Evolutionary conservation across 2,888 invertebrate species (phyloP).

Genomic region (Eumerus sabulonum): DNA sequence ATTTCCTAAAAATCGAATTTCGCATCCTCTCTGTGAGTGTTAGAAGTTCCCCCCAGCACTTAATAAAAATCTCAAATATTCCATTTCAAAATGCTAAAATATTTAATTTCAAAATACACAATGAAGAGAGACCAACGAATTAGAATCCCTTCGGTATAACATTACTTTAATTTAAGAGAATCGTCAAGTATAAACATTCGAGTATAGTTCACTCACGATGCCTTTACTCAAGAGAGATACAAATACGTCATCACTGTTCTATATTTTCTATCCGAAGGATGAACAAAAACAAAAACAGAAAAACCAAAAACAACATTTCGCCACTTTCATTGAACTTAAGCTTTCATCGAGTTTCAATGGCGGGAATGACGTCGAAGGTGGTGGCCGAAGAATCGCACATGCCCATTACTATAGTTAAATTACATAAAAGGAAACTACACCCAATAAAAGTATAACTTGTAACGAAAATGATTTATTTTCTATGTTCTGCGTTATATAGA

Average conservation of each 20-base stretch:
- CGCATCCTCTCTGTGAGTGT: too few species aligned
- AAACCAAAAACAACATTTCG: constrained; percentile 20
- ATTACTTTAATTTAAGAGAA: constrained; percentile 34
- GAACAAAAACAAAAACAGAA: constrained; percentile 37
- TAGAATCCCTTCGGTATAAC: neutral
- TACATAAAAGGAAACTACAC: constrained; percentile 55
- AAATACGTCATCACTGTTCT: constrained; percentile 63
- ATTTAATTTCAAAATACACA: too few species aligned
- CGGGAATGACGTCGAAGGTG: constrained; percentile 56
- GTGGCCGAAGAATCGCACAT: constrained; percentile 34
- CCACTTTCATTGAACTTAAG: constrained; percentile 65
- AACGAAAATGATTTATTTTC: too few species aligned
- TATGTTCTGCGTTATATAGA: too few species aligned
- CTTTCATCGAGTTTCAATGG: constrained; percentile 63
- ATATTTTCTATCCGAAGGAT: constrained; percentile 42
- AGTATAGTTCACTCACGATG: constrained; percentile 29
- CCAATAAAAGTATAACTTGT: neutral
- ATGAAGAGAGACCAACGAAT: too few species aligned
- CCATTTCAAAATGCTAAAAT: too few species aligned
- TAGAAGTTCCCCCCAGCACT: too few species aligned
- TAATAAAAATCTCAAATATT: too few species aligned
- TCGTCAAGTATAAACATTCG: constrained; percentile 3
- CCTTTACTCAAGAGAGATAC: constrained; percentile 14
- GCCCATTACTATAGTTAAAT: constrained; percentile 57
- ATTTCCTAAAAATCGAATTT: too few species aligned